Evolutionary conservation across 2,113 vertebrate genomes (phyloP).

Genomic region (Microtus ochrogaster): DNA sequence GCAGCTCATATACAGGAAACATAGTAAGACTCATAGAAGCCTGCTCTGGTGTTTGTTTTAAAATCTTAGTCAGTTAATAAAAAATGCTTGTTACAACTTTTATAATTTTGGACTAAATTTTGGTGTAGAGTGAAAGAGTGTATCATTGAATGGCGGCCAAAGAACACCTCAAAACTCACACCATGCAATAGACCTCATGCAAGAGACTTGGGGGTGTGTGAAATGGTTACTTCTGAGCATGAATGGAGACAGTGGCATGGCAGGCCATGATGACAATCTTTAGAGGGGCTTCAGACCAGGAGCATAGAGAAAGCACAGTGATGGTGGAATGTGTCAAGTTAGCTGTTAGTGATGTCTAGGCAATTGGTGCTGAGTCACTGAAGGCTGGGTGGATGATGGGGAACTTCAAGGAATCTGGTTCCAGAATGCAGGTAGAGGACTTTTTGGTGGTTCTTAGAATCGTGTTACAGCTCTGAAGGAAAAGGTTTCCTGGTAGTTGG

Average conservation of each 20-base stretch:
- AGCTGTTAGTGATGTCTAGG: background rate
- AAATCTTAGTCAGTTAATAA: constrained; percentile 1
- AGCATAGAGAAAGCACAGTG: background rate
- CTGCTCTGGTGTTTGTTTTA: background rate
- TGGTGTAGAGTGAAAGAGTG: background rate
- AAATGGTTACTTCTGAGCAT: background rate
- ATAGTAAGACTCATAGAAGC: background rate
- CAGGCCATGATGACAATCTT: background rate
- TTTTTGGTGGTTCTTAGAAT: background rate
- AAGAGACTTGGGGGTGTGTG: background rate
- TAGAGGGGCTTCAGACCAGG: background rate
- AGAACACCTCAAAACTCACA: background rate
- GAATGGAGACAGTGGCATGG: background rate
- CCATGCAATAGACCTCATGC: background rate
- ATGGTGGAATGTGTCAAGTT: background rate
- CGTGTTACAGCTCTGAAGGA: background rate
- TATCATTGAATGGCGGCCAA: background rate
- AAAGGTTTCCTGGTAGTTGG: background rate
- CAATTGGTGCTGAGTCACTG: background rate
- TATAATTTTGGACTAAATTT: background rate
- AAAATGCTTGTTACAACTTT: background rate
- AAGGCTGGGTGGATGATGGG: background rate
- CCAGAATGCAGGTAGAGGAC: too few relatives aligned
- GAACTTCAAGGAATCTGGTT: background rate
- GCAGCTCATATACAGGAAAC: background rate